These are phyloP conservation scores for Apantesis nais DNA, from an alignment of 2,888 invertebrate species.

Conservation along the genomic window DNA sequence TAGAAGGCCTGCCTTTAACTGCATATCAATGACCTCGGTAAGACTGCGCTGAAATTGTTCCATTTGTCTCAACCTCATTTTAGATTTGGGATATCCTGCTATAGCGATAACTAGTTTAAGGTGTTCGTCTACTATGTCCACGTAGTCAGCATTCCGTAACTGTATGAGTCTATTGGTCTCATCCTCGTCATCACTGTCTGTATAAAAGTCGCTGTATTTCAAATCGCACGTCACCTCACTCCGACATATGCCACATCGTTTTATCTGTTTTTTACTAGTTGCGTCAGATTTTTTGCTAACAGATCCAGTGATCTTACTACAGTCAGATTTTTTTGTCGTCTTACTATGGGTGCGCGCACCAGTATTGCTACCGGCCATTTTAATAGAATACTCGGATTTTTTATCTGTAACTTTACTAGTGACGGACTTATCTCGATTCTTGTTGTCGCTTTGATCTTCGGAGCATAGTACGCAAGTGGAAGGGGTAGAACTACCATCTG, in stretches of 20 bases:
- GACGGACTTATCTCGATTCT: slow-evolving; percentile 57
- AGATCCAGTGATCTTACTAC: slow-evolving; percentile 54
- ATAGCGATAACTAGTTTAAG: slow-evolving; percentile 71
- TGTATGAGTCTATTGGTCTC: slow-evolving; percentile 73
- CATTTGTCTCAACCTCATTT: slow-evolving; percentile 73
- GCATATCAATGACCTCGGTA: slow-evolving; percentile 73
- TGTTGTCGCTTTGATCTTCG: slow-evolving; percentile 57
- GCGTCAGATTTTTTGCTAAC: slow-evolving; percentile 58
- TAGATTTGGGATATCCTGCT: slow-evolving; percentile 74
- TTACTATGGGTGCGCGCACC: slow-evolving; percentile 53
- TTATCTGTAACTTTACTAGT: slow-evolving; percentile 47
- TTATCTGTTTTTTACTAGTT: slow-evolving; percentile 58
- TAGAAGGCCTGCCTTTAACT: slow-evolving; percentile 68
- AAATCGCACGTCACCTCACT: slow-evolving; percentile 63
- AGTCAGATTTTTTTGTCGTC: slow-evolving; percentile 54
- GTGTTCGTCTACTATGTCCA: slow-evolving; percentile 70
- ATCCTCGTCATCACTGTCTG: slow-evolving; percentile 69
- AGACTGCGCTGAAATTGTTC: slow-evolving; percentile 69
- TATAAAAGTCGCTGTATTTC: slow-evolving; percentile 68
- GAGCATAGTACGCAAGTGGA: slow-evolving; percentile 75
- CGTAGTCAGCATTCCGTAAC: slow-evolving; percentile 69
- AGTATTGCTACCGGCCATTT: slow-evolving; percentile 53
- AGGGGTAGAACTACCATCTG: slow-evolving; percentile 68
- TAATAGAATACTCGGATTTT: slow-evolving; percentile 43
- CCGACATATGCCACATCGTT: slow-evolving; percentile 46